Evolutionary conservation across 2,113 vertebrate species (phyloP), one percentile per base, ranked within the genome.

Genomic region (Pseudorasbora parva): DNA sequence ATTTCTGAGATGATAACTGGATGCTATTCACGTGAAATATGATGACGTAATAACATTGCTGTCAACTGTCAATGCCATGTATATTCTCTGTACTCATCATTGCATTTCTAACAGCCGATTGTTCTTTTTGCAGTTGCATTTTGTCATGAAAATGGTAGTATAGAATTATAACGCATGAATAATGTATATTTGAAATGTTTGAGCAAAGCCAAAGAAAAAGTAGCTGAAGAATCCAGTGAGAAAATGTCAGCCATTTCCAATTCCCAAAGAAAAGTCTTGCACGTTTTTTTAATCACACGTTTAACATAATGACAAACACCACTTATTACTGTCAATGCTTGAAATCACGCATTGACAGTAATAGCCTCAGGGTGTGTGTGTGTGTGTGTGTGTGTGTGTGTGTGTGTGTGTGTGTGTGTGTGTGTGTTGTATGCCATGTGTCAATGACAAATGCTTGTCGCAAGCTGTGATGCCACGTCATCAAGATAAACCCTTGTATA

Each of bases 391-490:
- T 79, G 57, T 64, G 23, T 68, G 30, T 30, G 30, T 30, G 30
- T 30, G 30, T 30, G 30, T 30, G 30, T 30, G 62, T 81, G 62
- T 33, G 33, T 33, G 33, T 33, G 33, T 64, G 59, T 41, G 25
- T 21, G 43, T 78, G 66, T 23, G 56, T 83, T 37, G 75, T 79
- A 83, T 43, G 47, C n/a, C 45, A 25, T 56, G 71, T 82, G 82
- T n/a, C 49, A 37, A 72, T 57, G 62, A 41, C 78, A 69, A 87
- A 66, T 84, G 83, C 27, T 71, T 19, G 69, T 76, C 71, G 47
- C 86, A 76, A 85, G 72, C 43, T 78, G 73, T 82, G 86, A 85
- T 73, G 54, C 75, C 82, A 82, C 66, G 25, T 84, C 64, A 87
- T 51, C 72, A 6, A 71, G 81, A 82, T 41, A 51, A 82, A 6